Evolutionary conservation across 2,888 invertebrate genomes (phyloP), one percentile per base, ranked within the genome.

Genomic region (Ophion ellenae): DNA sequence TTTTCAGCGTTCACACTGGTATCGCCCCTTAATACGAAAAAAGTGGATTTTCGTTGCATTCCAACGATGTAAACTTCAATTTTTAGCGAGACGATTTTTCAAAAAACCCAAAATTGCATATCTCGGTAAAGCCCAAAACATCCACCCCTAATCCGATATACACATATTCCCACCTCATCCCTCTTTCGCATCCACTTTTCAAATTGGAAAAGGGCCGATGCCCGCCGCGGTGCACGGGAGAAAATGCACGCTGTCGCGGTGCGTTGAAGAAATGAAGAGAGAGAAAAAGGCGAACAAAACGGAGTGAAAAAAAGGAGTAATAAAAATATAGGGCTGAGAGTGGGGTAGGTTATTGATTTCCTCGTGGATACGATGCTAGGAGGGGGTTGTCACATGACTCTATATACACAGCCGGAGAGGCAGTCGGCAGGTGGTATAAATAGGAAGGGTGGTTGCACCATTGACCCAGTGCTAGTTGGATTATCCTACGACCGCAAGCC

Each of bases 381-480:
- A 70, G 78, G 78, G 78, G 90, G 40, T 90, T 91, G 91, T 92
- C 90, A 92, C 90, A 91, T 89, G 90, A 89, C 89, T 88, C 81
- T 90, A 89, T 90, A 89, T 90, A 90, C 88, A 90, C 89, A 88
- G 53, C 63, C 9, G 73, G 69, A 82, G 78, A 82, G 63, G 87
- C 84, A 89, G 91, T 90, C 90, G 90, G 89, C 77, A 89, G 88
- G 86, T 86, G 87, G 90, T 90, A 93, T 93, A 93, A 93, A 93
- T 92, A 92, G 92, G 90, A 91, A 91, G 93, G 92, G 92, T 92
- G 91, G 92, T 92, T 93, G 92, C 93, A 93, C 93, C 93, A 92
- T 93, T 93, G 93, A 93, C 93, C 93, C 93, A 93, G 93, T 93
- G 92, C 91, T 87, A 87, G 87, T 88, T 92, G 91, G 90, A 91